phyloP scores from a whole-genome alignment of 2,113 vertebrate species.

The Pavo muticus region DNA sequence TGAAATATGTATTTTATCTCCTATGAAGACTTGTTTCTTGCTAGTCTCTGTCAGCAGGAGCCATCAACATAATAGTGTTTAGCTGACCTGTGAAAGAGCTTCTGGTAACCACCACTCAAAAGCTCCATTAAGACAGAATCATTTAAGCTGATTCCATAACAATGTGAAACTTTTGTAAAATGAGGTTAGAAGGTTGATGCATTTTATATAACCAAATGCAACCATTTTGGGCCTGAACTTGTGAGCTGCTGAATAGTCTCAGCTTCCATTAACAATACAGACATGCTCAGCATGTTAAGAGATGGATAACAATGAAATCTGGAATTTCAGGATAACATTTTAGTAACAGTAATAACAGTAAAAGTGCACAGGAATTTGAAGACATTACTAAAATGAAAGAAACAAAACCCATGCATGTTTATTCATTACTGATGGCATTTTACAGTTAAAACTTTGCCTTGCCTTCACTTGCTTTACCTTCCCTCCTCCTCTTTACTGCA shows the following conservation, averaged over 20 bases:
- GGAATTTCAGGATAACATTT: conserved; percentile 30
- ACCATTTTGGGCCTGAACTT: conserved; percentile 36
- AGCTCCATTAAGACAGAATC: conserved; percentile 67
- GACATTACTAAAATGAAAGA: not conserved
- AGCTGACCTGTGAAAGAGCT: conserved; percentile 75
- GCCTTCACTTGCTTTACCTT: not conserved
- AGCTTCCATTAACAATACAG: not conserved
- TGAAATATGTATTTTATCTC: conserved; percentile 71
- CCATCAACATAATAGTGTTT: conserved; percentile 68
- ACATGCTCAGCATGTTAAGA: conserved; percentile 51
- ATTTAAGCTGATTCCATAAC: conserved; percentile 60
- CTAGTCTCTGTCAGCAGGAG: conserved; percentile 60
- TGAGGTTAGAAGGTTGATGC: conserved; percentile 60
- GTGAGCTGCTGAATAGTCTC: conserved; percentile 48
- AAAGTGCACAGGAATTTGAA: conserved; percentile 4
- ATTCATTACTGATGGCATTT: not conserved
- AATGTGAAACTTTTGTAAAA: conserved; percentile 50
- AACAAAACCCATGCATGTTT: not conserved
- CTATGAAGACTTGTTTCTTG: conserved; percentile 65
- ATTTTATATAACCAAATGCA: conserved; percentile 60
- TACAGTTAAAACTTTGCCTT: not conserved
- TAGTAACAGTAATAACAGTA: conserved; percentile 5
- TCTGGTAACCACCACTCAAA: conserved; percentile 59
- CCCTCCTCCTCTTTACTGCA: not conserved
- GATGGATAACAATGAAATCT: conserved; percentile 8